Base-by-base conservation (phyloP, 2,797 vertebrate genomes). In the Melanotaenia parkinsoni region DNA sequence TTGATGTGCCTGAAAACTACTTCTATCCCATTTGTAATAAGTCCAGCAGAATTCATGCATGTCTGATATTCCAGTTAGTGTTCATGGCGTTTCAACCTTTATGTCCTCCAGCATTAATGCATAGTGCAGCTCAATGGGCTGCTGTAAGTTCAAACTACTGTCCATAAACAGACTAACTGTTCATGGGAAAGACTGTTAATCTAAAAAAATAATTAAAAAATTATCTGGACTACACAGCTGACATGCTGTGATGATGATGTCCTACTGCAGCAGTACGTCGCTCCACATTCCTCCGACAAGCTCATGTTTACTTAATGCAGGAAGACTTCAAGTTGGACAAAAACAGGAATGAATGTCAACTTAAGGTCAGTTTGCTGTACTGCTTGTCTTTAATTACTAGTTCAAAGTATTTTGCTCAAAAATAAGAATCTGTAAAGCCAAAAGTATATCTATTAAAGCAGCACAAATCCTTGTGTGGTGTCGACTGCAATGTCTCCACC, bases 271-370 rank as follows among this genome's bases (percentile, higher is more conserved):
- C 43, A 45, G 43, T 45, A 45, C 20, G 22, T 35, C 35, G 70
- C 76, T 79, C 22, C 45, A 54, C 37, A 22, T 51, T 69, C 30
- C 43, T 66, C 28, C 58, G 47, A 66, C 18, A 14, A 9, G 62
- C 26, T 47, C 16, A 45, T 6, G 43, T 45, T 16, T 45, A 45
- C 1, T 45, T 45, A 45, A 20, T 20, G 43, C 43, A 45, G 18
- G 61, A 59, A 18, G 51, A 50, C 33, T 20, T 10, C 22, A 5
- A 6, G 0, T 20, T 45, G 37, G 37, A 10, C 37, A 12, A 38
- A 43, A 64, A 59, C 40, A 80, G 88, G 82, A 88, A 87, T 84
- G 68, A 68, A 61, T 53, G 18, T 20, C 68, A 38, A 69, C 40
- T 56, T 38, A 74, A 75, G 22, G 33, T 50, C n/a, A 70, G 24